Evolutionary conservation across 2,888 invertebrate species (phyloP), one percentile per base, ranked within the genome.

Genomic region (Lucinisca nassula): DNA sequence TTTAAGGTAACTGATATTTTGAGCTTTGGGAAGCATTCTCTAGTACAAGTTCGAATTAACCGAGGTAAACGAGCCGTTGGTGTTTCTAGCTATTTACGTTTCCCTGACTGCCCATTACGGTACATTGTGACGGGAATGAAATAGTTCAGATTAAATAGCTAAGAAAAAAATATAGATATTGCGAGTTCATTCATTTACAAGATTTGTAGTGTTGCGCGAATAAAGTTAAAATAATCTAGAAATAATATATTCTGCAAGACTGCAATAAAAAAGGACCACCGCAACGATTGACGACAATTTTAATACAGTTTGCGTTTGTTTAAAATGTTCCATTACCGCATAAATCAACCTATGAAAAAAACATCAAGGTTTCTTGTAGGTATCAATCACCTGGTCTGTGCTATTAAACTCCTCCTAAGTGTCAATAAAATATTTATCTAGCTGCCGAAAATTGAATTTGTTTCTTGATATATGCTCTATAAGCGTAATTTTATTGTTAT

Each of bases 371-470:
- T 27, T 61, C n/a, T 6, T 1, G 61, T 61, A 61, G 4, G 30
- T 61, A 61, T 61, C 61, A 61, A 61, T 61, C 61, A 30, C 6
- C 27, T 61, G 6, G 61, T 61, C 14, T n/a, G 4, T 1, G 10
- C 12, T 30, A 30, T 61, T n/a, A 61, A 61, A 61, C 61, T n/a
- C 27, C 24, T 61, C 30, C 6, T 4, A 61, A 30, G 61, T 61
- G 61, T 61, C 61, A 61, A 61, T 61, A 61, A 61, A 61, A 14
- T 27, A 61, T 27, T 61, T 61, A 61, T 61, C 61, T 27, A 24
- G 27, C 61, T 61, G 6, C 61, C 30, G 61, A 61, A 51, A 61
- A 61, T 61, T 61, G 61, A 61, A 27, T 61, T 61, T 30, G n/a
- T n/a, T 27, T 4, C n/a, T 61, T 27, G 61, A 61, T 61, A 61